Conservation (phyloP, 1,140 invertebrate species). For the Propsilocerus akamusi region DNA sequence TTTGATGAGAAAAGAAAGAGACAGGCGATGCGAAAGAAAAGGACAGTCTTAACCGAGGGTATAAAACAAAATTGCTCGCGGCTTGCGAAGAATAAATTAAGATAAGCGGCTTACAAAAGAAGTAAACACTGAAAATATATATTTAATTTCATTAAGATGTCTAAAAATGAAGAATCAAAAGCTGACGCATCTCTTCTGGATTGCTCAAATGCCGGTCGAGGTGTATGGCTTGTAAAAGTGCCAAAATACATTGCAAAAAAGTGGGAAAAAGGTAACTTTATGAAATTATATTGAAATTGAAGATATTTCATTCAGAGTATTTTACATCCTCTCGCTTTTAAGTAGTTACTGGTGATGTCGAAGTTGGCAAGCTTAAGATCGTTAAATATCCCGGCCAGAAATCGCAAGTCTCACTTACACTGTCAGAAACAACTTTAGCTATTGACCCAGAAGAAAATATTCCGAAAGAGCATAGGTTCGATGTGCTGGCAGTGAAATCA, state of each 20-base stretch:
- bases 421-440: constrained; percentile 27
- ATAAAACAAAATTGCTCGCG: too few species aligned
- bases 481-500: constrained; percentile 69
- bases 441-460: constrained; percentile 22
- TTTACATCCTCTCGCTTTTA: constrained; percentile 13
- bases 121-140: too few species aligned
- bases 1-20: not conserved
- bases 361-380: constrained; percentile 36
- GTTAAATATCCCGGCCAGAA: constrained; percentile 31
- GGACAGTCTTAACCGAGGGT: too few species aligned
- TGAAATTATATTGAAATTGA: constrained; percentile 1
- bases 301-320: not conserved
- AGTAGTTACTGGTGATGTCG: constrained; percentile 33
- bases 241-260: constrained; percentile 87
- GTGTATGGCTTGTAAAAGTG: constrained; percentile 92
- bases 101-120: too few species aligned
- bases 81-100: too few species aligned
- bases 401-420: constrained; percentile 33
- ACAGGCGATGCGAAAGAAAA: too few species aligned
- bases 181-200: constrained; percentile 60
- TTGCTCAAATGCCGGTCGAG: constrained; percentile 67
- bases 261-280: constrained; percentile 51
- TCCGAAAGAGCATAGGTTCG: constrained; percentile 61
- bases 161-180: not conserved
- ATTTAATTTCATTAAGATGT: not conserved